A percentile compares a stretch with the other conserved stretches of the same genome.
These are phyloP conservation scores for Naso thynnoides DNA, from an alignment of 2,797 vertebrate species.

Conservation along the genomic window DNA sequence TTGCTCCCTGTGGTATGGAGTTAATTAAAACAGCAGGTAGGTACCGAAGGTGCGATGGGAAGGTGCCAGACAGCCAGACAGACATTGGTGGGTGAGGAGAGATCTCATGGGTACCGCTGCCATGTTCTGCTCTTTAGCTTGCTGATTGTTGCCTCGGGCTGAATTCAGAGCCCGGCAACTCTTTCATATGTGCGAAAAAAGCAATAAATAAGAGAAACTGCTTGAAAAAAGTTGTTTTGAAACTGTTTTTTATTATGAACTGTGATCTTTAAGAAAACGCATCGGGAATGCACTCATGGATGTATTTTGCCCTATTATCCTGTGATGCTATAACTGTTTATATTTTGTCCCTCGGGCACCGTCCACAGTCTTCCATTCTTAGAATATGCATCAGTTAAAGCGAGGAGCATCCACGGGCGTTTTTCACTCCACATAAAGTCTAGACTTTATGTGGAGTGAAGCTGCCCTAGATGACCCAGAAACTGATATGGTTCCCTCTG, in stretches of 20 bases:
- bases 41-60: slow-evolving; percentile 71
- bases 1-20: slow-evolving; percentile 76
- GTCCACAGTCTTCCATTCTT: slow-evolving; percentile 32
- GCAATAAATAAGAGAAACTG: slow-evolving; percentile 10
- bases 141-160: slow-evolving; percentile 37
- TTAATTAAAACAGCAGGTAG: slow-evolving; percentile 80
- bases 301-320: slow-evolving; percentile 18
- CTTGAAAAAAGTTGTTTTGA: slow-evolving; percentile 2
- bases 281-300: slow-evolving; percentile 4
- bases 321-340: slow-evolving; percentile 26
- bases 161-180: slow-evolving; percentile 25
- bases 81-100: slow-evolving; percentile 58
- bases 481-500: slow-evolving; percentile 54
- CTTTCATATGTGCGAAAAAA: slow-evolving; percentile 2
- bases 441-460: slow-evolving; percentile 54
- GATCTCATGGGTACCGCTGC: slow-evolving; percentile 51
- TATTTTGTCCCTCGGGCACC: slow-evolving; percentile 8
- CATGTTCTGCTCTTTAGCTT: slow-evolving; percentile 53
- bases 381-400: slow-evolving; percentile 49
- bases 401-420: slow-evolving; percentile 34
- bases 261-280: slow-evolving; percentile 8
- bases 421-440: slow-evolving; percentile 47
- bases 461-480: slow-evolving; percentile 69
- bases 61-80: slow-evolving; percentile 69
- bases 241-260: background rate